Evolutionary conservation across 2,113 vertebrate species (phyloP), one percentile per base, ranked within the genome.

Genomic region (Myxocyprinus asiaticus): DNA sequence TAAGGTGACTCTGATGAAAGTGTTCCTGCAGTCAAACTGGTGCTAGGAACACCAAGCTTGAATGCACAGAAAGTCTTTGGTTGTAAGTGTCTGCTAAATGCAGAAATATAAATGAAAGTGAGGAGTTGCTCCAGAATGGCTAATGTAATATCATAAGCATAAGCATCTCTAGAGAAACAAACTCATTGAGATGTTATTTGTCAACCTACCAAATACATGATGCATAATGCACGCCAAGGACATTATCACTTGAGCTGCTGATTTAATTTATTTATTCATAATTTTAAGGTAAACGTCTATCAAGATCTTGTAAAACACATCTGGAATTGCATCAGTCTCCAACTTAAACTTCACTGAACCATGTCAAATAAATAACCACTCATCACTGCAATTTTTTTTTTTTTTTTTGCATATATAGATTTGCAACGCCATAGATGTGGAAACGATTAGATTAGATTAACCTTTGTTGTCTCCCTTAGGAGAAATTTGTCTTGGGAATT

Each of bases 321-420:
- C 74, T 76, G 74, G 61, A 65, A 76, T 65, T 65, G 14, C 74
- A 8, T 76, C 62, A 76, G 48, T 15, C 62, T 65, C 73, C 14
- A 48, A 9, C 11, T 65, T 76, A 76, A 76, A 47, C 62, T 64
- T 76, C 62, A 55, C 4, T 76, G 74, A 76, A 76, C 47, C 48
- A 55, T 50, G 53, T 43, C 48, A 65, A 22, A 76, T 65, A 76
- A 74, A 76, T 76, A 66, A 65, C 61, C 59, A 42, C 48, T 76
- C 61, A 65, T 76, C 59, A 65, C 10, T 10, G 4, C 58, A 12
- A 42, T 48, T 65, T 48, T 33, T 33, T 33, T 33, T 33, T 33
- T 33, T 33, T 33, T 33, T 33, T 64, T 50, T 65, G 14, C 55
- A 33, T 76, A 65, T 22, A 53, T 12, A 22, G 61, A 53, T 65